Evolutionary conservation across 2,113 vertebrate species (phyloP).

Genomic region (Sclerurus mexicanus): DNA sequence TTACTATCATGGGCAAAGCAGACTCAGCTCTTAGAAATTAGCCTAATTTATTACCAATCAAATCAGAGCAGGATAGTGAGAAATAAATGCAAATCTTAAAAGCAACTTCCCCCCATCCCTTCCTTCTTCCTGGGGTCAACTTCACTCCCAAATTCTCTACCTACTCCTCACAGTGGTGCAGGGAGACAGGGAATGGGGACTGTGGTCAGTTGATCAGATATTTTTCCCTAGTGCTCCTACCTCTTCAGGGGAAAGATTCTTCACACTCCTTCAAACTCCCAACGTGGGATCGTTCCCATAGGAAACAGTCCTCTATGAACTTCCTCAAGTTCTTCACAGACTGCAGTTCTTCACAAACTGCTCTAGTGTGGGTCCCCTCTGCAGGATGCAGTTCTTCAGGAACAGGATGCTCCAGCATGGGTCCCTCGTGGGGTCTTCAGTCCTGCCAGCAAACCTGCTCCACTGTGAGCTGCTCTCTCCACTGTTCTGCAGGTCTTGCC

Average conservation of each 20-base stretch:
- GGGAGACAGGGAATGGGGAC: neutral
- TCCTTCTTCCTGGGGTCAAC: neutral
- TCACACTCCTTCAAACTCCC: neutral
- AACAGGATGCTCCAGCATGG: neutral
- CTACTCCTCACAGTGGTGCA: neutral
- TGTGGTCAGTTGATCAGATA: neutral
- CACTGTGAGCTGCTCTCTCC: neutral
- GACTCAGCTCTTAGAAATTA: neutral
- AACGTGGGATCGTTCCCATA: neutral
- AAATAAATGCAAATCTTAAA: neutral
- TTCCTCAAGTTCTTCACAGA: neutral
- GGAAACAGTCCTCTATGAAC: neutral
- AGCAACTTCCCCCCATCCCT: neutral
- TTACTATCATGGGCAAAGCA: neutral
- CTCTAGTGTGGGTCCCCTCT: neutral
- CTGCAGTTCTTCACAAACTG: neutral
- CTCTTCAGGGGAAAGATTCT: neutral
- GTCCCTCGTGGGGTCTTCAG: neutral
- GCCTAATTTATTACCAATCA: neutral
- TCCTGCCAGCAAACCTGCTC: neutral
- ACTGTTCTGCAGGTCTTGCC: too few relatives aligned
- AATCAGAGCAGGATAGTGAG: neutral
- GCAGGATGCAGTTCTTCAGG: neutral
- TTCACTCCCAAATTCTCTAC: neutral
- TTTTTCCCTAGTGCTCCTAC: neutral